Evolutionary conservation across 2,113 vertebrate genomes (phyloP).

Genomic region (Trinectes maculatus): DNA sequence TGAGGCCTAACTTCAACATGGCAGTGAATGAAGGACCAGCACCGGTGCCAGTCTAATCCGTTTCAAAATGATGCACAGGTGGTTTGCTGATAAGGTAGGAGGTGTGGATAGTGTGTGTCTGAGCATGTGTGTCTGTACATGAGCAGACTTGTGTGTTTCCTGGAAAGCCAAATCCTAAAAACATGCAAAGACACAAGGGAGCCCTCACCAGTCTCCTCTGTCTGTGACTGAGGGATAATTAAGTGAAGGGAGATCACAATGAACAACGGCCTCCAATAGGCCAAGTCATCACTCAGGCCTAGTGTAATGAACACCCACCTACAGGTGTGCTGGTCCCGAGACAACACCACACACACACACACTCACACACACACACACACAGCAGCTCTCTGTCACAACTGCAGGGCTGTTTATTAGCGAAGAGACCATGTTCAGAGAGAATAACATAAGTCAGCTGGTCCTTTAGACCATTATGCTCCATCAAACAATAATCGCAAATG

Average conservation of each 20-base stretch:
- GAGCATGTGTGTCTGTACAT: slow-evolving; percentile 10
- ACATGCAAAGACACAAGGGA: slow-evolving; percentile 41
- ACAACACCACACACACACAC: slow-evolving; percentile 18
- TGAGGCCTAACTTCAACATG: slow-evolving; percentile 64
- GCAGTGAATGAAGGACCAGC: slow-evolving; percentile 49
- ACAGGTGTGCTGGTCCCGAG: slow-evolving; percentile 74
- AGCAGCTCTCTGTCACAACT: too few relatives aligned
- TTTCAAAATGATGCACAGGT: slow-evolving; percentile 70
- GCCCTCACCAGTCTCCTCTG: too few relatives aligned
- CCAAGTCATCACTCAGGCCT: slow-evolving; percentile 77
- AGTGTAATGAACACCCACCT: slow-evolving; percentile 78
- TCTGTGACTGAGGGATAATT: too few relatives aligned
- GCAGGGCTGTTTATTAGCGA: too few relatives aligned
- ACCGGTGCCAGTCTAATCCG: slow-evolving; percentile 63
- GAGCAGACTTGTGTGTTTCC: slow-evolving; percentile 25
- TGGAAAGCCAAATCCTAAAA: slow-evolving; percentile 37
- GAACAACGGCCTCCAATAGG: slow-evolving; percentile 73
- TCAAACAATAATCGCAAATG: too few relatives aligned
- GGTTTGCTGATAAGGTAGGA: slow-evolving; percentile 61
- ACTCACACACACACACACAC: slow-evolving; percentile 8
- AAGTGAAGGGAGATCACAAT: slow-evolving; percentile 77
- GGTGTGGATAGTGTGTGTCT: slow-evolving; percentile 24
- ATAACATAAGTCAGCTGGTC: too few relatives aligned
- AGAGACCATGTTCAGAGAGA: too few relatives aligned
- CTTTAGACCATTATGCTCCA: too few relatives aligned